phyloP scores from a whole-genome alignment of 2,797 vertebrate genomes.

The Loriculus beryllinus region DNA sequence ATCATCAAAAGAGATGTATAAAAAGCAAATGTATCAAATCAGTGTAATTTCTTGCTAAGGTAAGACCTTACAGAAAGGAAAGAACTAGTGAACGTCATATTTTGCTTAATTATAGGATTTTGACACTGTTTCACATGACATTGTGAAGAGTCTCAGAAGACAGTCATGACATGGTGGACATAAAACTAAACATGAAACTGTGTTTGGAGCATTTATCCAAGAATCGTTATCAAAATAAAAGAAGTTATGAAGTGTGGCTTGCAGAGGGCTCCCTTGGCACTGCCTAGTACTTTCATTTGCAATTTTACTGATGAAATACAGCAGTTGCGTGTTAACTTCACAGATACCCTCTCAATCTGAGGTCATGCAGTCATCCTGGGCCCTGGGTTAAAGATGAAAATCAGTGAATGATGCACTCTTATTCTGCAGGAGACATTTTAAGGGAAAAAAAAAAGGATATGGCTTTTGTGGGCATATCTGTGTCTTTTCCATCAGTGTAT shows the following conservation, averaged over 20 bases:
- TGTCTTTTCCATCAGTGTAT: background rate
- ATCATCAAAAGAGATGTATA: background rate
- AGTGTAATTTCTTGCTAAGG: background rate
- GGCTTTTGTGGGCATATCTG: background rate
- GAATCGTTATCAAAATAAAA: background rate
- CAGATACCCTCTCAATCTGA: background rate
- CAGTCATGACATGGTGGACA: background rate
- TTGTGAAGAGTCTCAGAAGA: background rate
- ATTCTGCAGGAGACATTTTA: background rate
- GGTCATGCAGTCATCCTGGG: background rate
- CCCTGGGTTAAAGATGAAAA: background rate
- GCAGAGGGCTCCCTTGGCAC: background rate
- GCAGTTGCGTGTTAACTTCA: background rate
- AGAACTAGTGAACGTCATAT: background rate
- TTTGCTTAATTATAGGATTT: background rate
- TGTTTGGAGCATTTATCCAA: background rate
- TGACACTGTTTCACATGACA: background rate
- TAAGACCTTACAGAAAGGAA: background rate
- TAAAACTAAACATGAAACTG: background rate
- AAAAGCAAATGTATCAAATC: background rate
- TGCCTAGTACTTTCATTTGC: background rate
- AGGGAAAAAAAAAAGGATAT: background rate
- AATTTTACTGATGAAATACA: background rate
- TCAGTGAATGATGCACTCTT: background rate
- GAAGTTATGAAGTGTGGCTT: background rate